Evolutionary conservation across 2,797 vertebrate species (phyloP).

Genomic region (Siniperca obscura): DNA sequence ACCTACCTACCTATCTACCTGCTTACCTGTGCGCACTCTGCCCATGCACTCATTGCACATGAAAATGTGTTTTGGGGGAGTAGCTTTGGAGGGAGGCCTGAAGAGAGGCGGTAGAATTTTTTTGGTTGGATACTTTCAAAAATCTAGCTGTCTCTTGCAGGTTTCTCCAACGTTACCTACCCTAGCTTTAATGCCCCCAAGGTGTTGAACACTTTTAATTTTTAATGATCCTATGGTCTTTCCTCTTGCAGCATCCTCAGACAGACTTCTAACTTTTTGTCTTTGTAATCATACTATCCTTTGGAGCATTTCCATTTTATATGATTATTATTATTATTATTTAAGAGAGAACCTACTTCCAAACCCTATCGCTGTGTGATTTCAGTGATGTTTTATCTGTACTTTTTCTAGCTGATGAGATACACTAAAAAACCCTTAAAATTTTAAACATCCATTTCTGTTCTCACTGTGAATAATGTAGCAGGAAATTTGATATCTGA

Average conservation of each 20-base stretch:
- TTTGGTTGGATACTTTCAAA: too few relatives aligned
- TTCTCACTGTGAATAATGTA: constrained; percentile 4
- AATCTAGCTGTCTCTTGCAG: too few relatives aligned
- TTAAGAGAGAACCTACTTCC: neutral
- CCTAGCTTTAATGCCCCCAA: neutral
- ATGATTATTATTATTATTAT: neutral
- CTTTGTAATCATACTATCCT: neutral
- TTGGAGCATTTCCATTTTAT: neutral
- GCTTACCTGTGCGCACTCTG: too few relatives aligned
- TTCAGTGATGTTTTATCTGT: neutral
- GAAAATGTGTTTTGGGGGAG: too few relatives aligned
- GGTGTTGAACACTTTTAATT: neutral
- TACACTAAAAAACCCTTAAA: neutral
- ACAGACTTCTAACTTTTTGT: neutral
- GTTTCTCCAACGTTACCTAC: too few relatives aligned
- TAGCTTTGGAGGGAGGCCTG: too few relatives aligned
- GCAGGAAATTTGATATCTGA: neutral
- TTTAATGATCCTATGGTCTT: neutral
- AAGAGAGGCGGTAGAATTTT: too few relatives aligned
- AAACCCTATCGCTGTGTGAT: neutral
- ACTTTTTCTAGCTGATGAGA: neutral
- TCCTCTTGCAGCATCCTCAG: neutral
- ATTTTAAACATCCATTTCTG: neutral
- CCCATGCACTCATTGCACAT: too few relatives aligned
- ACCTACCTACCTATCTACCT: too few relatives aligned